phyloP scores from a whole-genome alignment of 2,113 vertebrate genomes.

The Raphicerus campestris region DNA sequence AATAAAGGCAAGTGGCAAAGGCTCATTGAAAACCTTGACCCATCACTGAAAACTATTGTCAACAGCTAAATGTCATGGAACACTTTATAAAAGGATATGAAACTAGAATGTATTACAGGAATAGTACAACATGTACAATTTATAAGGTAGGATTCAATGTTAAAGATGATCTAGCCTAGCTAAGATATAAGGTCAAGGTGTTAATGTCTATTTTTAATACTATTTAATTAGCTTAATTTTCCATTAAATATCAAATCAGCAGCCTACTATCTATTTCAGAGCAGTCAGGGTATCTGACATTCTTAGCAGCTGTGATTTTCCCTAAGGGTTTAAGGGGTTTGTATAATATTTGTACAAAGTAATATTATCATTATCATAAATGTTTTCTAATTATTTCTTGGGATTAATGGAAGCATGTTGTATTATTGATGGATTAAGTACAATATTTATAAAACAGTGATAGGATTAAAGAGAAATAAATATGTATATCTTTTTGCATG shows the following conservation, averaged over 20 bases:
- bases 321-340: slow-evolving; percentile 62
- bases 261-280: slow-evolving; percentile 24
- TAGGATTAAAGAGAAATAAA: slow-evolving; percentile 83
- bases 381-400: slow-evolving; percentile 83
- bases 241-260: slow-evolving; percentile 51
- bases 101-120: not conserved
- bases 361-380: slow-evolving; percentile 83
- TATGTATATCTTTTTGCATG: slow-evolving; percentile 74
- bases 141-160: not conserved
- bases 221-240: slow-evolving; percentile 54
- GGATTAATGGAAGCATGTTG: slow-evolving; percentile 82
- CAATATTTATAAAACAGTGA: slow-evolving; percentile 84
- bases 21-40: not conserved
- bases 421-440: slow-evolving; percentile 83
- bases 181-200: not conserved
- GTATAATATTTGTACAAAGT: slow-evolving; percentile 78
- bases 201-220: not conserved
- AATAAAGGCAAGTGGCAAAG: not conserved
- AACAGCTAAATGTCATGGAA: not conserved
- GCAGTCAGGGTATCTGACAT: slow-evolving; percentile 45
- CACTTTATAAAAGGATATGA: not conserved
- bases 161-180: not conserved
- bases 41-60: not conserved
- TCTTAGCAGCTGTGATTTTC: slow-evolving; percentile 49
- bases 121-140: not conserved